A percentile compares a stretch with the other conserved stretches of the same genome.
Conservation (phyloP, 2,113 vertebrate species). For the Pluvianellus socialis region DNA sequence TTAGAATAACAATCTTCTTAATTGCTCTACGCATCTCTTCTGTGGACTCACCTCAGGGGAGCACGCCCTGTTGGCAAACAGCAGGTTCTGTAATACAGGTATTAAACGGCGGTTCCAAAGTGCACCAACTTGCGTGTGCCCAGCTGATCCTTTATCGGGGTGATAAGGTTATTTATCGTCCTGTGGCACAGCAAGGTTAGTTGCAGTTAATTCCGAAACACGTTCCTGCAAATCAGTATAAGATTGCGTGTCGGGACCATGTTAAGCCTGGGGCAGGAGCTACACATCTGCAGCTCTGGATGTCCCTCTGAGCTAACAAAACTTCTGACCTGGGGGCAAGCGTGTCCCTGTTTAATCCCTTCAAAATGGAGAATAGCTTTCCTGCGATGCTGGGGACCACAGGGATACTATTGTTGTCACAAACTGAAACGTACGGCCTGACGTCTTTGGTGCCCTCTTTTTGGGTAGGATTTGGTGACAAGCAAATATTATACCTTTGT, state of each 20-base stretch:
- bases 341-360: not conserved
- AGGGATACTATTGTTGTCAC: not conserved
- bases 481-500: slow-evolving; percentile 39
- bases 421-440: accelerated
- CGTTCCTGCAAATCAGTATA: not conserved
- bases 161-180: not conserved
- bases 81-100: not conserved
- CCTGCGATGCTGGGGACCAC: not conserved
- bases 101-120: not conserved
- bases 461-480: slow-evolving; percentile 36
- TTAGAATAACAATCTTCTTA: slow-evolving; percentile 15
- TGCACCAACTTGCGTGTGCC: not conserved
- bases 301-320: not conserved
- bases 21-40: not conserved
- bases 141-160: not conserved
- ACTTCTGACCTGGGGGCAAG: not conserved
- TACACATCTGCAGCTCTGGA: not conserved
- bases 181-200: not conserved
- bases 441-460: not conserved
- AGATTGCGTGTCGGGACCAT: not conserved
- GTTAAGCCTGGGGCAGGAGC: not conserved
- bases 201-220: not conserved
- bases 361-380: not conserved
- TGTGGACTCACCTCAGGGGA: not conserved
- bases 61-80: slow-evolving; percentile 59